Conservation (phyloP, 2,888 invertebrate species). For the Campopleginae sp. region DNA sequence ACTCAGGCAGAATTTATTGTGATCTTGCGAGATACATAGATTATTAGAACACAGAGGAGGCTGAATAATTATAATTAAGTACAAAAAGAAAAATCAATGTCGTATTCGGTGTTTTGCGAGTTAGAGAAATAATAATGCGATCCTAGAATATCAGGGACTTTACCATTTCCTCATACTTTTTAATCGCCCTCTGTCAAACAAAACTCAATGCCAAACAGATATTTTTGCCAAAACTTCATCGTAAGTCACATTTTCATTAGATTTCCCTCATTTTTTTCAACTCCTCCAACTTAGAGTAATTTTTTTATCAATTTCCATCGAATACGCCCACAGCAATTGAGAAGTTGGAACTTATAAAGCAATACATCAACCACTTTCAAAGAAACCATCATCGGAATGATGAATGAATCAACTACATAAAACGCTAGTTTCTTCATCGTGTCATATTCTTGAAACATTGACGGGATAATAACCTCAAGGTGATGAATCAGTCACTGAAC, state of each 20-base stretch:
- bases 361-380: neutral
- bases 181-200: neutral
- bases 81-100: slow-evolving; percentile 26
- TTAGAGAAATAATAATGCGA: neutral
- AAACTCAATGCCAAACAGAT: slow-evolving; percentile 20
- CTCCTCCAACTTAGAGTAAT: neutral
- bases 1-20: neutral
- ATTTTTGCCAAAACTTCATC: slow-evolving; percentile 8
- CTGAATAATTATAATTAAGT: neutral
- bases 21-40: neutral
- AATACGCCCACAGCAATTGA: neutral
- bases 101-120: slow-evolving; percentile 24
- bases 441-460: neutral
- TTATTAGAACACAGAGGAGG: neutral
- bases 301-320: neutral
- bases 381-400: neutral
- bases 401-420: neutral
- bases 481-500: no score
- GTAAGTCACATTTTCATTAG: neutral
- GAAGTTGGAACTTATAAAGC: neutral
- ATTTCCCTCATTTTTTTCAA: neutral
- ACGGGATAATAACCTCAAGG: neutral
- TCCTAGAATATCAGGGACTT: neutral
- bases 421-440: neutral
- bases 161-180: neutral